Percentiles rank a stretch among this genome's conserved stretches.
These are phyloP conservation scores for Galendromus occidentalis DNA, from an alignment of 1,140 invertebrate species.

Conservation along the genomic window DNA sequence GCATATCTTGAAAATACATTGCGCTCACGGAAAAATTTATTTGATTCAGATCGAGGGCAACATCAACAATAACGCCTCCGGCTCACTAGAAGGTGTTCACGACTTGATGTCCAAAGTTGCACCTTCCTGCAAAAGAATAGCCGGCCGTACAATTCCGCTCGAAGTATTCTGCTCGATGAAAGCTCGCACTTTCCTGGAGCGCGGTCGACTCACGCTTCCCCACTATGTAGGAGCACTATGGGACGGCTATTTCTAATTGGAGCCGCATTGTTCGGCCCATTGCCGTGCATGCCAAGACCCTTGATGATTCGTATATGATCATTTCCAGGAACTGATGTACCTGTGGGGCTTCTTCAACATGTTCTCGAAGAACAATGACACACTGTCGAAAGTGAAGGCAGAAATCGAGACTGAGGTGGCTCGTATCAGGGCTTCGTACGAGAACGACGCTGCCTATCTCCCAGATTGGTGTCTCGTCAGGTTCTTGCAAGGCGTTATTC, in stretches of 20 bases:
- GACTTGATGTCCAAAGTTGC: not conserved
- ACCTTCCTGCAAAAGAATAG: not conserved
- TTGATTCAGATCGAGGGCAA: not conserved
- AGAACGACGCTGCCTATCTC: not conserved
- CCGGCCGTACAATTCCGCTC: not conserved
- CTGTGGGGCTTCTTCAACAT: constrained; percentile 8
- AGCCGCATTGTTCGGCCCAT: not conserved
- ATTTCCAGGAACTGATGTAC: not conserved
- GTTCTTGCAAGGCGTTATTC: not conserved
- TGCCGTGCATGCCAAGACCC: not conserved
- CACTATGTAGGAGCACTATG: not conserved
- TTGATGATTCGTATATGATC: no score
- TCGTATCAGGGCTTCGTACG: not conserved
- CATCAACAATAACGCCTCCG: not conserved
- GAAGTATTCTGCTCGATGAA: constrained; percentile 4
- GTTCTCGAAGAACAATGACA: constrained; percentile 6
- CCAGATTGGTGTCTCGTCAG: constrained; percentile 5
- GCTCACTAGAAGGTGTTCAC: not conserved
- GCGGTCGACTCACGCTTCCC: not conserved
- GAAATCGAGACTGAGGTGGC: not conserved
- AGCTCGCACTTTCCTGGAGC: not conserved
- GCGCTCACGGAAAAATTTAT: not conserved
- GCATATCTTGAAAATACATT: not conserved
- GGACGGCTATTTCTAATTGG: not conserved
- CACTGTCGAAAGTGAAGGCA: not conserved